Conservation (phyloP, 1,140 invertebrate genomes). For the Sogatella furcifera region DNA sequence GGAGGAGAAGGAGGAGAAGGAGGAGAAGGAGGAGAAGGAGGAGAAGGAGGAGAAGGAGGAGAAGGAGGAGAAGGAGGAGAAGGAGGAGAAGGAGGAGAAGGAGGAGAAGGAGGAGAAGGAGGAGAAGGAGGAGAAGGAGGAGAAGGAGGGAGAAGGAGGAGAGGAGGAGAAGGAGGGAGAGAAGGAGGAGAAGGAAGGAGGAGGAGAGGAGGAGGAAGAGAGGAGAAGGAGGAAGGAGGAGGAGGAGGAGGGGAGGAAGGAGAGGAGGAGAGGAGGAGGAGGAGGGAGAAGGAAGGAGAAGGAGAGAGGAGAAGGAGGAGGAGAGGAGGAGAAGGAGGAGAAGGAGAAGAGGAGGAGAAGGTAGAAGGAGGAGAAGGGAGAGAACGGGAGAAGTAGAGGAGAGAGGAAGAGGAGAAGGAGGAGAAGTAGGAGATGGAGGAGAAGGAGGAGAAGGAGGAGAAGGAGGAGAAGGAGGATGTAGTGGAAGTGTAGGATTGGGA, state of each 20-base stretch:
- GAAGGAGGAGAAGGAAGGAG: background rate
- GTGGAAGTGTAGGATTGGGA: background rate
- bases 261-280: background rate
- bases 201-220: background rate
- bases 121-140: background rate
- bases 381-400: background rate
- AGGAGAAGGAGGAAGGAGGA: background rate
- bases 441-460: background rate
- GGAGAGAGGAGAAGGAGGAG: background rate
- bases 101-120: background rate
- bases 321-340: background rate
- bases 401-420: background rate
- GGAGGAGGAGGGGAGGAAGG: background rate
- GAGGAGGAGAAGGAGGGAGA: background rate
- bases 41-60: no score
- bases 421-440: background rate
- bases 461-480: background rate
- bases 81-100: no score
- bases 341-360: background rate
- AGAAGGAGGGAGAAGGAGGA: background rate
- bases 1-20: no score
- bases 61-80: no score
- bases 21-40: no score
- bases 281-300: no score
- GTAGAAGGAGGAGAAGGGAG: no score